phyloP scores from a whole-genome alignment of 2,113 vertebrate species.

The Oplegnathus fasciatus region DNA sequence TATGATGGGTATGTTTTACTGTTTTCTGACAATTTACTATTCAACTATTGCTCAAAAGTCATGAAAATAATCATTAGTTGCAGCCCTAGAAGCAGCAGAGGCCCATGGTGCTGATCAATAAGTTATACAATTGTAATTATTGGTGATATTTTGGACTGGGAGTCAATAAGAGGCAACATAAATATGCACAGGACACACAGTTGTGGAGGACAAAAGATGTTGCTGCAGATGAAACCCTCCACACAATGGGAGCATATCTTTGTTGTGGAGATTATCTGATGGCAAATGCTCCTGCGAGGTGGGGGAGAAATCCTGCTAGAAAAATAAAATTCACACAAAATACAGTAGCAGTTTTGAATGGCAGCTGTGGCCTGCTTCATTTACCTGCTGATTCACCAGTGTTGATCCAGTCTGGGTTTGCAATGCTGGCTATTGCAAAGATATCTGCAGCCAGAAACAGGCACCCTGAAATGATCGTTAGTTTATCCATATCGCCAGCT shows the following conservation, averaged over 20 bases:
- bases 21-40: conserved; percentile 7
- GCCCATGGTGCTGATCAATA: neutral
- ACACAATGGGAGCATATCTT: conserved; percentile 36
- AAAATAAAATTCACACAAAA: neutral
- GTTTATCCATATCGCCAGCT: conserved; percentile 93
- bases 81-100: neutral
- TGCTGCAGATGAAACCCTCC: conserved; percentile 48
- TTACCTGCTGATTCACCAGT: conserved; percentile 97
- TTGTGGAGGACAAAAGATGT: conserved; percentile 54
- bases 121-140: neutral
- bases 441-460: conserved; percentile 98
- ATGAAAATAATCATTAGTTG: neutral
- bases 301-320: neutral
- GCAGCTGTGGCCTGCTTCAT: conserved; percentile 28
- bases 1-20: neutral
- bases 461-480: conserved; percentile 98
- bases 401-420: conserved; percentile 99
- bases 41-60: neutral
- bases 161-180: neutral
- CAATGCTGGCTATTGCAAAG: conserved; percentile 98
- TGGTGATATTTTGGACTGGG: neutral
- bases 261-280: conserved; percentile 45
- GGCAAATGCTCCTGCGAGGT: neutral
- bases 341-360: neutral
- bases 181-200: conserved; percentile 2